Conservation (phyloP, 2,113 vertebrate genomes). For the Anarrhichthys ocellatus region DNA sequence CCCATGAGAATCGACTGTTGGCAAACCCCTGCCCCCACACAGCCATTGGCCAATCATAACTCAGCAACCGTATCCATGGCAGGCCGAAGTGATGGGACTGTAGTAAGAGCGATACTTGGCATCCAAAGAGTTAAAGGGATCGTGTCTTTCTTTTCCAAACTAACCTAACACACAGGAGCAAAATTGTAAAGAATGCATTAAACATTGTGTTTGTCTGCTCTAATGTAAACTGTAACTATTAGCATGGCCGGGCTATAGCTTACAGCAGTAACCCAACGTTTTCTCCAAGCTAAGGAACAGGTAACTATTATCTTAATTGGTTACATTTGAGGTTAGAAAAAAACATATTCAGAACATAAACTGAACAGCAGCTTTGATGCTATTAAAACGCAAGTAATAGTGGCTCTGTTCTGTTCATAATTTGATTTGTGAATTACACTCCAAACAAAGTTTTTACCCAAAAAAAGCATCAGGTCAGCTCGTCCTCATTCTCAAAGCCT, state of each 20-base stretch:
- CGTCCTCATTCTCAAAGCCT: background rate
- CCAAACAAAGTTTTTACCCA: background rate
- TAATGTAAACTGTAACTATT: background rate
- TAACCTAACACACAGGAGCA: background rate
- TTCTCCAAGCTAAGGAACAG: background rate
- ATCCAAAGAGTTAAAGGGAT: background rate
- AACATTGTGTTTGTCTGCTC: background rate
- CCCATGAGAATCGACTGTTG: background rate
- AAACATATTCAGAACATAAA: background rate
- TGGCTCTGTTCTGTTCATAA: background rate
- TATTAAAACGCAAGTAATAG: background rate
- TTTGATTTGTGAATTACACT: background rate
- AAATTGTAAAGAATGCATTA: background rate
- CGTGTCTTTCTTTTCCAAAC: background rate
- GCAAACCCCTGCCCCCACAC: background rate
- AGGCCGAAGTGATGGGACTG: background rate
- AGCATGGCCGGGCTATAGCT: background rate
- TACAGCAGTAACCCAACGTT: background rate
- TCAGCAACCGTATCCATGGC: background rate
- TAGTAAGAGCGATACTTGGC: background rate
- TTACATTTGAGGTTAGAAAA: background rate
- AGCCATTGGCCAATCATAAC: background rate
- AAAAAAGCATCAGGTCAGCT: background rate
- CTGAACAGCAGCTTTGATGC: background rate
- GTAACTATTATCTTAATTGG: background rate